Evolutionary conservation across 2,888 invertebrate species (phyloP).

Genomic region (Drosophila bunnanda): DNA sequence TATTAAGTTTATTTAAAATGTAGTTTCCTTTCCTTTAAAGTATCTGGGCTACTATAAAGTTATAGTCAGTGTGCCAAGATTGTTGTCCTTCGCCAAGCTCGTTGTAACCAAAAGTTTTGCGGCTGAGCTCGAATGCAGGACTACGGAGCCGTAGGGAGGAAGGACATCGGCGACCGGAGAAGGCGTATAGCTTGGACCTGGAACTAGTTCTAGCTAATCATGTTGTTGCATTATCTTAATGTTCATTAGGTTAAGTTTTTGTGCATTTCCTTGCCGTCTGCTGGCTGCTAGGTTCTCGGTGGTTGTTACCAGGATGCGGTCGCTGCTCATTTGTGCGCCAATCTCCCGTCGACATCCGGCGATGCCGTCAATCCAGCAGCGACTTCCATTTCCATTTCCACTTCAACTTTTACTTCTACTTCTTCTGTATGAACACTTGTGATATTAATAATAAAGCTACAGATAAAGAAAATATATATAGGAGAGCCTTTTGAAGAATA

Average conservation of each 20-base stretch:
- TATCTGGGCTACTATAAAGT: background rate
- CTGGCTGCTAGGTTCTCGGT: conserved; percentile 35
- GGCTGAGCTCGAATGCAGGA: conserved; percentile 75
- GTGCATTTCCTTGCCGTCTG: conserved; percentile 72
- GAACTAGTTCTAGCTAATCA: conserved; percentile 25
- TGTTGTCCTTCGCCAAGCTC: conserved; percentile 34
- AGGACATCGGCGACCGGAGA: background rate
- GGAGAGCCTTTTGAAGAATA: background rate
- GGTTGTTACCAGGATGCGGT: conserved; percentile 24
- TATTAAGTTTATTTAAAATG: too few relatives aligned
- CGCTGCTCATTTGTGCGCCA: conserved; percentile 74
- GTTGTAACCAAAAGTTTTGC: conserved; percentile 73
- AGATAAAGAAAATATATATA: background rate
- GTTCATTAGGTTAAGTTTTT: conserved; percentile 81
- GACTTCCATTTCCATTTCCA: conserved; percentile 60
- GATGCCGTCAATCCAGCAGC: conserved; percentile 32
- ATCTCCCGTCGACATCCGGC: conserved; percentile 76
- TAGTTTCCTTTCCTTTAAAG: background rate
- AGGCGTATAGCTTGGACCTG: conserved; percentile 9
- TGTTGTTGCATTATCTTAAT: conserved; percentile 80
- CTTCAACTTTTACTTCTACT: conserved; percentile 61
- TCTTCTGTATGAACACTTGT: conserved; percentile 49
- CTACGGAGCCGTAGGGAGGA: conserved; percentile 45
- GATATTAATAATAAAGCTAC: background rate
- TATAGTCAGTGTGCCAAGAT: conserved; percentile 24